A percentile compares a stretch with the other conserved stretches of the same genome.
Conservation (phyloP, 2,113 vertebrate species). For the Spermophilus dauricus region DNA sequence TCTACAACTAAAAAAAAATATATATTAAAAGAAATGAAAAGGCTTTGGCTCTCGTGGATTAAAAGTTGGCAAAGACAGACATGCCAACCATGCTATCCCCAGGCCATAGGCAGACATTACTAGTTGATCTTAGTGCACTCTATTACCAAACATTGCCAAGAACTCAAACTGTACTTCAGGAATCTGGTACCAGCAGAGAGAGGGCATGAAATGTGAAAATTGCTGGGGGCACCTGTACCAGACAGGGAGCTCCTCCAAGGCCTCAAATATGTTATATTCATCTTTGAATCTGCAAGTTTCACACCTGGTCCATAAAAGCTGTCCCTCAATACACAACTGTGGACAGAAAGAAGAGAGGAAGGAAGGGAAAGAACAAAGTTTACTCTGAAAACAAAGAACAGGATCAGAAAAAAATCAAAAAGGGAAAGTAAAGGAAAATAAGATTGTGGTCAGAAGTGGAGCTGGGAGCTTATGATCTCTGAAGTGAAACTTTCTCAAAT, state of each 20-base stretch:
- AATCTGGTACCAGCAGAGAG: not conserved
- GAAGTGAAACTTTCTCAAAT: not conserved
- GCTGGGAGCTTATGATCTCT: not conserved
- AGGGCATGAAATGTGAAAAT: not conserved
- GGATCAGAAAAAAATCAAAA: slow-evolving; percentile 9
- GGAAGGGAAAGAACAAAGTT: not conserved
- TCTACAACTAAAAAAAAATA: too few relatives aligned
- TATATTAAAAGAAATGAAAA: not conserved
- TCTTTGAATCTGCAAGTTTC: not conserved
- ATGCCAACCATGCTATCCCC: not conserved
- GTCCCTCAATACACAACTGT: not conserved
- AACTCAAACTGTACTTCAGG: not conserved
- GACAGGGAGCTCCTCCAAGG: not conserved
- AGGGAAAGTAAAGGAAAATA: not conserved
- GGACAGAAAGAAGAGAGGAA: not conserved
- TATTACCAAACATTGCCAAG: not conserved
- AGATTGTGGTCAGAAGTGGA: not conserved
- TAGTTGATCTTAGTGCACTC: not conserved
- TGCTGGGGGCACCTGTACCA: not conserved
- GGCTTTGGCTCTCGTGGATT: not conserved
- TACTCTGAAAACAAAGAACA: not conserved
- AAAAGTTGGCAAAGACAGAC: not conserved
- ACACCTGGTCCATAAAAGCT: not conserved
- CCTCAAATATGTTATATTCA: not conserved
- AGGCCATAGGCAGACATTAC: not conserved